Evolutionary conservation across 64 coral and sea anemone species (phyloP).

Genomic region (Montipora efflorescens): DNA sequence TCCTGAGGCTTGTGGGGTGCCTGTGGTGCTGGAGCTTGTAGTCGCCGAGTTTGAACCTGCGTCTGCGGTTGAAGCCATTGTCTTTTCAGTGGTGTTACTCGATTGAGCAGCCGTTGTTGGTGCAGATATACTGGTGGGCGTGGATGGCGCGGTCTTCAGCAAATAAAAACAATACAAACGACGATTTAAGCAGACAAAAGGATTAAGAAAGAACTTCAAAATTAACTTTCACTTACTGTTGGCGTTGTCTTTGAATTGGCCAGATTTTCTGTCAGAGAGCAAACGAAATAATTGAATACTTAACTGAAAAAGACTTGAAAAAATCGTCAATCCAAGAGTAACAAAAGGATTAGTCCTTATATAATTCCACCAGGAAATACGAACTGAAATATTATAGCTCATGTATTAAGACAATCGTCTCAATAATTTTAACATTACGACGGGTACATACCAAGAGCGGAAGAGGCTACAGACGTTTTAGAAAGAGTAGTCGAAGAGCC

Average conservation of each 20-base stretch:
- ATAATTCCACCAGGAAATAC: too few species aligned
- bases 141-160: neutral
- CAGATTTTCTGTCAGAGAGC: neutral
- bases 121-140: neutral
- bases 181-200: neutral
- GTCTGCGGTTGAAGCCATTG: neutral
- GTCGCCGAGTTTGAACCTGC: conserved; percentile 21
- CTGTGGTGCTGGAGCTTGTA: neutral
- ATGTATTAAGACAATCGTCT: neutral
- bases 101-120: neutral
- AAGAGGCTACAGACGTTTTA: neutral
- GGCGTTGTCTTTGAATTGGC: neutral
- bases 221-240: neutral
- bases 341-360: too few species aligned
- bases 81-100: neutral
- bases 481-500: neutral
- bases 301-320: neutral
- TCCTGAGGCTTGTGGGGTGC: conserved; percentile 22
- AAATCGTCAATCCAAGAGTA: too few species aligned
- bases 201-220: neutral
- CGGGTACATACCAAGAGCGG: neutral
- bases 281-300: neutral
- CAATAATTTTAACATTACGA: neutral
- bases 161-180: neutral
- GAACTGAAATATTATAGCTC: too few species aligned